Conservation (phyloP, 2,888 invertebrate genomes). For the Apamea crenata region DNA sequence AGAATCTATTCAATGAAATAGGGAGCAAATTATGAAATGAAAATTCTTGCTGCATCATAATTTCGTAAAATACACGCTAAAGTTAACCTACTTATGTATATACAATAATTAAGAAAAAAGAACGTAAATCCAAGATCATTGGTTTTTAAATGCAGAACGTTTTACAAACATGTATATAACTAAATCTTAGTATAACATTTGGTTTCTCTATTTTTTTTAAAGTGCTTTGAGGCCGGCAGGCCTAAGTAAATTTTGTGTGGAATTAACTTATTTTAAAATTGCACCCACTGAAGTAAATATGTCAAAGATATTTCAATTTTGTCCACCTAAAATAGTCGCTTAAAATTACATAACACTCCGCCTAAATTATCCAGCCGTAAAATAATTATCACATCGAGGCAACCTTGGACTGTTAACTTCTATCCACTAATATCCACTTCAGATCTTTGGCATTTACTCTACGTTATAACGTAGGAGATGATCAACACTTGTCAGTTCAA, state of each 20-base stretch:
- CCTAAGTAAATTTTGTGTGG: too few relatives aligned
- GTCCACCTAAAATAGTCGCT: neutral
- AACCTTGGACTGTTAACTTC: neutral
- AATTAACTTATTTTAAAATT: neutral
- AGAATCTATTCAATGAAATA: neutral
- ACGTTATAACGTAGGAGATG: conserved; percentile 2
- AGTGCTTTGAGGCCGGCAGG: neutral
- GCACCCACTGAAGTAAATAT: neutral
- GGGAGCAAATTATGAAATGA: neutral
- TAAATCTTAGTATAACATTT: conserved; percentile 10
- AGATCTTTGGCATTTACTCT: neutral
- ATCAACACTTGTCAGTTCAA: neutral
- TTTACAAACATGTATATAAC: neutral
- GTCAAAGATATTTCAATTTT: too few relatives aligned
- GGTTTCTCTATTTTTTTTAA: conserved; percentile 7
- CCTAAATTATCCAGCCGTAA: neutral
- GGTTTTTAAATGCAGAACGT: neutral
- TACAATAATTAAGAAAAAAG: neutral
- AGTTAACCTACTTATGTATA: neutral
- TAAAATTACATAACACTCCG: neutral
- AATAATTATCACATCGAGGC: neutral
- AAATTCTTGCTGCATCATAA: conserved; percentile 30
- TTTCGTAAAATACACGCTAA: neutral
- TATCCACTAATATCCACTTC: neutral
- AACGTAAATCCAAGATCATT: neutral